Evolutionary conservation across 2,888 invertebrate genomes (phyloP), one percentile per base, ranked within the genome.

Genomic region (Hoplodrina ambigua): DNA sequence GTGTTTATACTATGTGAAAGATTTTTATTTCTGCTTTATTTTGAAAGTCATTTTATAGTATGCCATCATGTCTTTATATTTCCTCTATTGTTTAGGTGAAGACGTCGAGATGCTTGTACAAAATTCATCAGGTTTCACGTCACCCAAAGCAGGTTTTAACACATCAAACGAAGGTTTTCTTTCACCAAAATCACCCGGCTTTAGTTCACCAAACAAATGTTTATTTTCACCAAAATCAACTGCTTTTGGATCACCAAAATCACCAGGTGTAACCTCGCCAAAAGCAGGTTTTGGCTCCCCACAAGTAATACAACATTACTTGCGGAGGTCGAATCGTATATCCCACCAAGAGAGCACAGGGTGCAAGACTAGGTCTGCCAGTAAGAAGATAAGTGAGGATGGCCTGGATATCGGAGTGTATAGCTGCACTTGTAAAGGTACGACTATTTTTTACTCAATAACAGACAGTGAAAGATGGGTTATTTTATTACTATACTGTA

Each of bases 361-460:
- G 1, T 25, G 33, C 52, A 2, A 2, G 4, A 17, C 59, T 15
- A 2, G 69, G 33, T 20, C 69, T 8, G 55, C 11, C 0, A 46
- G 41, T 19, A 5, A n/a, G 8, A 13, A 15, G 5, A 1, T 6
- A 30, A 59, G 70, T 15, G 54, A 55, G 15, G 50, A 63, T 6
- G 10, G 46, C 1, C 25, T 41, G 1, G 79, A 82, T 6, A 75
- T 87, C 46, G 90, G 87, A 19, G 71, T 88, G 0, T 90, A 89
- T 58, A 89, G 52, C 59, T 94, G 94, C 66, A 89, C 88, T 10
- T 94, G 94, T 80, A 88, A 89, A 89, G 93, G 94, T 93, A 66
- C 30, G 69, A 41, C 41, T 41, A 4, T 17, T 46, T 5, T 46
- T 46, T 15, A 46, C 17, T 46, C 6, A 5, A 17, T 46, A 13